Base-by-base conservation (phyloP, 1,140 invertebrate species). In the Sycobia sp. region DNA sequence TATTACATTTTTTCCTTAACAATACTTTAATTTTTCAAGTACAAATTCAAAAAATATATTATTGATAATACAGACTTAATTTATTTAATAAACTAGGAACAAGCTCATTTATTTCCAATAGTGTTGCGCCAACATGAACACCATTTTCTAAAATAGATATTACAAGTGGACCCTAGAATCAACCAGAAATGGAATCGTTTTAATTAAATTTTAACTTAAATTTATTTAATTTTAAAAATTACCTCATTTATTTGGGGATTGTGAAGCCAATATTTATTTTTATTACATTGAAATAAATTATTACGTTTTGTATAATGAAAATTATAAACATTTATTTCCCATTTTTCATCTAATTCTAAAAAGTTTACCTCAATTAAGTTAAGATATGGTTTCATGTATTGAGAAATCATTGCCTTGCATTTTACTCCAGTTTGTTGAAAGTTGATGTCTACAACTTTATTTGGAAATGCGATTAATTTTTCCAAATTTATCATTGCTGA, bases 161-260 rank as follows among this genome's bases (percentile, higher is more conserved):
- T 32, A 74, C 64, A 7, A 77, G 27, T 41, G 69, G 67, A 10
- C 72, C 74, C 75, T 77, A 27, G 11, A 66, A 66, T 13, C 18
- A 20, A 18, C 4, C 38, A 10, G 38, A n/a, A 39, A 14, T 39
- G 14, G n/a, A 10, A 39, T 39, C 29, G 5, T 32, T 32, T 11
- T 7, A 7, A 32, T 32, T 11, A 32, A 32, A 32, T 32, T 32
- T 11, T 32, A 32, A 4, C 29, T 7, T 4, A 32, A 32, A 32
- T n/a, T 7, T 32, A 32, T 32, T 11, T 7, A 32, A 32, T 32
- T 9, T 14, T 39, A 39, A 39, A 39, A 39, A 47, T 57, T 65
- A 76, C 74, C 65, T 75, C 62, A 34, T 39, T 72, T 1, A 58
- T 68, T 61, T 77, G 73, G 11, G 75, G 73, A 72, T 70, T 77